phyloP scores from a whole-genome alignment of 1,140 invertebrate species.

The Tachypleus tridentatus region DNA sequence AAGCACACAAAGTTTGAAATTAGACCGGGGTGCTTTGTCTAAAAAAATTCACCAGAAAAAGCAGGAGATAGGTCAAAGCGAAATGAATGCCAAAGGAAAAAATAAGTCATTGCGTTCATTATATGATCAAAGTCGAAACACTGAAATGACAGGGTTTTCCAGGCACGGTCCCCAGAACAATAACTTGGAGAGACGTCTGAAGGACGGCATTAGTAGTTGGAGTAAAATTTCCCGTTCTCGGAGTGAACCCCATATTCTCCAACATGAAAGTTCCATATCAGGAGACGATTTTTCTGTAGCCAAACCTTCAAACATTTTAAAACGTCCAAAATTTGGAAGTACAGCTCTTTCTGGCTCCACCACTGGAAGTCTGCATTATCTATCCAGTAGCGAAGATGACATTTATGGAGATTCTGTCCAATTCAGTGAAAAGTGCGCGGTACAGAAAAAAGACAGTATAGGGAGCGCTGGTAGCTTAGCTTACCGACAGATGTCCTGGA shows the following conservation, averaged over 20 bases:
- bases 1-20: conserved; percentile 3
- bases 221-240: no score
- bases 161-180: background rate
- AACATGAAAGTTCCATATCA: background rate
- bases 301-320: no score
- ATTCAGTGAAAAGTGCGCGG: background rate
- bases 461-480: conserved; percentile 59
- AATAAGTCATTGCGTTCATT: no score
- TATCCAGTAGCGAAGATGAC: background rate
- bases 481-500: conserved; percentile 33
- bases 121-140: no score
- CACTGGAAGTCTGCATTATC: background rate
- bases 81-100: no score
- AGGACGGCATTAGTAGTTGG: no score
- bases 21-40: conserved; percentile 1
- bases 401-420: conserved; percentile 19
- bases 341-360: background rate
- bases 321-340: no score
- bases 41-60: background rate
- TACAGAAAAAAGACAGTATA: conserved; percentile 42
- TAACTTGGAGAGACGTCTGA: conserved; percentile 2
- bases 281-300: no score
- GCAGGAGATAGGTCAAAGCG: conserved; percentile 3
- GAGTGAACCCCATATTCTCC: conserved; percentile 21
- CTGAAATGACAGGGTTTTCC: background rate